Conservation (phyloP, 2,888 invertebrate genomes). For the Homarus gammarus region DNA sequence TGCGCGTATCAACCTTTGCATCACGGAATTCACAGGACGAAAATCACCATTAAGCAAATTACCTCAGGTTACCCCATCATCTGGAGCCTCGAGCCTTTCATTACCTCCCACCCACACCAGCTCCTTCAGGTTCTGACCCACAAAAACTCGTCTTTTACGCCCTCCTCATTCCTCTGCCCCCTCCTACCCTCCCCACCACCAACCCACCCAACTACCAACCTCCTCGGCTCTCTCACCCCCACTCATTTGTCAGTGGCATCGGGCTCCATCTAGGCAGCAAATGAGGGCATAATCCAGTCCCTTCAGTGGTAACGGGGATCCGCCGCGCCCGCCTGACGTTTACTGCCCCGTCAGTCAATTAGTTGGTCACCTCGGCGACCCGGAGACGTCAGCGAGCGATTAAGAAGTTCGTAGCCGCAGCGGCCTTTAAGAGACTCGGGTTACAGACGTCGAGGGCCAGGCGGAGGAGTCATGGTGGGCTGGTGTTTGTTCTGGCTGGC, state of each 20-base stretch:
- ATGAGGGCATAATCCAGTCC: slow-evolving; percentile 55
- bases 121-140: not conserved
- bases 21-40: not conserved
- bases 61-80: not conserved
- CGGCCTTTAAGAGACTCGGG: slow-evolving; percentile 17
- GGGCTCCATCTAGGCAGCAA: slow-evolving; percentile 45
- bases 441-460: not conserved
- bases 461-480: slow-evolving; percentile 20
- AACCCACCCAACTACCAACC: not conserved
- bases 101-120: slow-evolving; percentile 28
- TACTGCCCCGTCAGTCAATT: slow-evolving; percentile 59
- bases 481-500: slow-evolving; percentile 39
- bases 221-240: not conserved
- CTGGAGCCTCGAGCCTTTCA: not conserved
- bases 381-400: slow-evolving; percentile 47
- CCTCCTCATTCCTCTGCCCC: slow-evolving; percentile 7
- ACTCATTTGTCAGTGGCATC: slow-evolving; percentile 43
- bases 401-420: slow-evolving; percentile 51
- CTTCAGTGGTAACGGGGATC: slow-evolving; percentile 16
- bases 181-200: not conserved
- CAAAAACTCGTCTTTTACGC: slow-evolving; percentile 30
- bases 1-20: not conserved
- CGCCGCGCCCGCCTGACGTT: slow-evolving; percentile 46
- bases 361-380: slow-evolving; percentile 51
- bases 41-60: slow-evolving; percentile 41